A percentile compares a stretch with the other conserved stretches of the same genome.
These are phyloP conservation scores for Typhlomys cinereus DNA, from an alignment of 2,113 vertebrate species.

Conservation along the genomic window DNA sequence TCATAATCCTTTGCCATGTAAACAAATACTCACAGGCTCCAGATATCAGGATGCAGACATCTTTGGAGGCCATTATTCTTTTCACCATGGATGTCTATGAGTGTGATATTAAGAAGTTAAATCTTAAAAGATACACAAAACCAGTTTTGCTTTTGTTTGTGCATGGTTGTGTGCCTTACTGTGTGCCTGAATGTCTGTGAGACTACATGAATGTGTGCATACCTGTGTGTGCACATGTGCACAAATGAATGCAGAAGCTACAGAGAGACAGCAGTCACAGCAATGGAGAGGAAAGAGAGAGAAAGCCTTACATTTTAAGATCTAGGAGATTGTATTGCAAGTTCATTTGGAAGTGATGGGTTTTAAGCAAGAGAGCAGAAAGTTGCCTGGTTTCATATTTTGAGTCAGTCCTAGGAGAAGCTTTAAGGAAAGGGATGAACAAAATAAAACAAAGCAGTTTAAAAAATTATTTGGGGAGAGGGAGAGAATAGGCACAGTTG, in stretches of 20 bases:
- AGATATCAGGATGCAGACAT: background rate
- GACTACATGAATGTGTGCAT: background rate
- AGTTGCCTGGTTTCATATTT: constrained; percentile 3
- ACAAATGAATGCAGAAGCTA: too few species aligned
- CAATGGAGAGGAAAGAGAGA: background rate
- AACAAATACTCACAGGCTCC: background rate
- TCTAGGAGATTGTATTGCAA: background rate
- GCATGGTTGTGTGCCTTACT: background rate
- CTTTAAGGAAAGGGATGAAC: background rate
- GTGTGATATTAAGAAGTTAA: background rate
- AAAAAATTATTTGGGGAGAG: too few species aligned
- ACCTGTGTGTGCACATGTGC: background rate
- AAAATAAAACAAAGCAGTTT: background rate
- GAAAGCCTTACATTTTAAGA: background rate
- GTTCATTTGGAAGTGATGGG: background rate
- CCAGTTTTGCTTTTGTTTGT: background rate
- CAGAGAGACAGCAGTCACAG: background rate
- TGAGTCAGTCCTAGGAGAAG: background rate
- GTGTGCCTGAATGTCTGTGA: fast-evolving
- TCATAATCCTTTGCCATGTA: background rate
- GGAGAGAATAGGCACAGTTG: too few species aligned
- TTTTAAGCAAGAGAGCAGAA: background rate
- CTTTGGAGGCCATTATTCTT: background rate
- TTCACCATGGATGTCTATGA: background rate
- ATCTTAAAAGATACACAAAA: background rate